phyloP scores from a whole-genome alignment of 2,888 invertebrate species.

The Ferdinandea cuprea region DNA sequence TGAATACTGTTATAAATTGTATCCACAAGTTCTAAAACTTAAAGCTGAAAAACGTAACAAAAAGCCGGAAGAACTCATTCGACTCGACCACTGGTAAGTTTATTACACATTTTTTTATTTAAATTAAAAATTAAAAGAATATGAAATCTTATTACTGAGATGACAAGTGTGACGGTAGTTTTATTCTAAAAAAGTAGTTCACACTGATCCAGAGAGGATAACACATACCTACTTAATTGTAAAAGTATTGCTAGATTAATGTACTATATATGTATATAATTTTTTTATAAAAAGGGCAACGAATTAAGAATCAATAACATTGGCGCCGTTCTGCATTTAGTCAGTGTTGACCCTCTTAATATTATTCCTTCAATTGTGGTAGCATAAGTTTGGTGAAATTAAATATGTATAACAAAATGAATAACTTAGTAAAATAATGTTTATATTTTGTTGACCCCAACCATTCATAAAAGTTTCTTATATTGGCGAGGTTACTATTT shows the following conservation, averaged over 20 bases:
- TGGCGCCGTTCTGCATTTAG: background rate
- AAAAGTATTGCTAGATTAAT: background rate
- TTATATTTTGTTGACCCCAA: no score
- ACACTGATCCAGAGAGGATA: background rate
- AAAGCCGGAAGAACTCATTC: slow-evolving; percentile 96
- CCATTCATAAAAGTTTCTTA: no score
- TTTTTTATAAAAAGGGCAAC: slow-evolving; percentile 50
- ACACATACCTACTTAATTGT: no score
- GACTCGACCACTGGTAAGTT: slow-evolving; percentile 97
- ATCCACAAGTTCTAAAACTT: slow-evolving; percentile 94
- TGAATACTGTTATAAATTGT: slow-evolving; percentile 91
- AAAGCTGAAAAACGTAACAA: slow-evolving; percentile 96
- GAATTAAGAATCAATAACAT: slow-evolving; percentile 1
- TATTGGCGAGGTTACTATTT: no score
- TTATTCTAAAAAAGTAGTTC: no score
- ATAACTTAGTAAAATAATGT: no score
- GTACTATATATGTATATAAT: background rate
- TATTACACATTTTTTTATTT: background rate
- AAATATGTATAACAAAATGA: no score
- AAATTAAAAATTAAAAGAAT: background rate
- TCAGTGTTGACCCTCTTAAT: background rate
- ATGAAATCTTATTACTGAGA: no score
- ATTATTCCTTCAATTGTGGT: no score
- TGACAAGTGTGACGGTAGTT: no score
- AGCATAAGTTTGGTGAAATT: no score